Evolutionary conservation across 2,888 invertebrate species (phyloP), one percentile per base, ranked within the genome.

Genomic region (Cartodere bifasciata): DNA sequence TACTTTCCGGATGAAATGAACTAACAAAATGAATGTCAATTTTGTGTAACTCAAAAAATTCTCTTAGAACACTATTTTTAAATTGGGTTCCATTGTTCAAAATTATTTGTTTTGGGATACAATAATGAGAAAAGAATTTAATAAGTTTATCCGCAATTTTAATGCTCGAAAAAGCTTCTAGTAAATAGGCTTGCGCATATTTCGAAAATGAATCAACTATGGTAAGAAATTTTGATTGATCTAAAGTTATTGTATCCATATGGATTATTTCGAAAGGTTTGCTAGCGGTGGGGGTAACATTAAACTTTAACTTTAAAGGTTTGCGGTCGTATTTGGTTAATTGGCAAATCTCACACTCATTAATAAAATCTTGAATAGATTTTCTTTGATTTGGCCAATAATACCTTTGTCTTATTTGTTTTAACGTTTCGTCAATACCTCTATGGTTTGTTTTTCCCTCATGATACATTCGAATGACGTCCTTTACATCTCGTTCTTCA

Each of bases 391-490:
- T 27, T 12, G 26, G 34, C 34, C 34, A 31, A 27, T 34, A 34
- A 23, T 21, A 31, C 22, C 7, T 16, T 13, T 21, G 22, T 31
- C 23, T 31, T 23, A 32, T 13, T 27, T 27, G n/a, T n/a, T n/a
- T n/a, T n/a, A n/a, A n/a, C n/a, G n/a, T n/a, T n/a, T n/a, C n/a
- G n/a, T n/a, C n/a, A n/a, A n/a, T n/a, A n/a, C n/a, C n/a, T n/a
- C n/a, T n/a, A n/a, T n/a, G n/a, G n/a, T n/a, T 29, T 7, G 34
- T 41, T 25, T 45, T 42, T n/a, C 28, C 25, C 28, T 31, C 34
- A 22, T 34, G 36, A 16, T 34, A 36, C 7, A 23, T 16, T 28
- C 23, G 13, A 2, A 36, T 31, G 22, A 28, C 32, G 28, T 22
- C 21, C 31, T 17, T 28, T 30, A 7, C n/a, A 20, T 6, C n/a